These are phyloP conservation scores for Pseudochromis fuscus DNA, from an alignment of 2,797 vertebrate species.

Conservation along the genomic window DNA sequence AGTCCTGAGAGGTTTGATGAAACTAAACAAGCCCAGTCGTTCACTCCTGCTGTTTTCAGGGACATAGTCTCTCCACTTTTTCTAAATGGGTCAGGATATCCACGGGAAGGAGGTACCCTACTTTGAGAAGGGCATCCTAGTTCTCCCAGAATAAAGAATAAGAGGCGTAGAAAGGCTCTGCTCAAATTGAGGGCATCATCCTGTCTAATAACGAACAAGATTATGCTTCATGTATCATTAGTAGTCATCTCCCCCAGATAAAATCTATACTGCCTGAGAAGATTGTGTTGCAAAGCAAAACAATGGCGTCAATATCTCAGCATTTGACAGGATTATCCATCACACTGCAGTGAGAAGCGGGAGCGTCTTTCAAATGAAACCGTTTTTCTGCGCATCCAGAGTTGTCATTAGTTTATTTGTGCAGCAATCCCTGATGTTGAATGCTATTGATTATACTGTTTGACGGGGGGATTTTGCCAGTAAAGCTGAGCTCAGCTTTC, in stretches of 20 bases:
- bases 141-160: conserved; percentile 72
- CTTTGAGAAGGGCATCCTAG: conserved; percentile 66
- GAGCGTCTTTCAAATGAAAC: conserved; percentile 58
- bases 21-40: conserved; percentile 28
- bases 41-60: conserved; percentile 27
- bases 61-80: conserved; percentile 39
- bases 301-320: conserved; percentile 45
- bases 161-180: conserved; percentile 30
- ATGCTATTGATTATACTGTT: conserved; percentile 75
- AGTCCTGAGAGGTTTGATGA: conserved; percentile 18
- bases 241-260: conserved; percentile 18
- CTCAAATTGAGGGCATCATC: conserved; percentile 59
- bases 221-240: conserved; percentile 40
- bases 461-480: conserved; percentile 57
- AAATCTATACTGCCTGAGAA: conserved; percentile 41
- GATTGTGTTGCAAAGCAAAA: conserved; percentile 55
- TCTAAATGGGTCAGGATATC: conserved; percentile 75
- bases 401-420: conserved; percentile 76
- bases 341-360: conserved; percentile 29
- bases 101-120: conserved; percentile 66
- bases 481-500: conserved; percentile 77
- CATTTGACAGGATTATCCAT: conserved; percentile 66
- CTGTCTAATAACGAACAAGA: conserved; percentile 4
- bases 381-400: conserved; percentile 64
- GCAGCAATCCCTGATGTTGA: conserved; percentile 69